Evolutionary conservation across 2,888 invertebrate species (phyloP), one percentile per base, ranked within the genome.

Genomic region (Eretmocerus hayati): DNA sequence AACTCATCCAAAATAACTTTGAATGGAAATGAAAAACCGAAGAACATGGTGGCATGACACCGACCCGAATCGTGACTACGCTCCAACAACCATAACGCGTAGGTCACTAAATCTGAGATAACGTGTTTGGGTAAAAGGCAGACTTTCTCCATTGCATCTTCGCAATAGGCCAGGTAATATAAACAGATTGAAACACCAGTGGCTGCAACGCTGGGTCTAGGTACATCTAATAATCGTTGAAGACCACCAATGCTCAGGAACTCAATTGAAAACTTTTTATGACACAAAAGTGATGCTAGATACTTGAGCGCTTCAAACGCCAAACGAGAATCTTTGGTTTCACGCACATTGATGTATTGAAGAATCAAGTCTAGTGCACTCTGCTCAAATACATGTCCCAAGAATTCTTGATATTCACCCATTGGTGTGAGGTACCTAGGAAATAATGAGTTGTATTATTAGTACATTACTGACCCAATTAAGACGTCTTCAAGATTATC

Each of bases 41-140:
- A 95, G 75, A 99, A 99, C 93, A 96, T 94, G 21, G 94, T 91
- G 2, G 95, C 94, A 73, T 97, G 94, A 64, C 95, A 94, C 52
- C 94, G 81, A n/a, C 95, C 95, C 0, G 95, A 96, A 75, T 95
- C 94, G 71, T 95, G 92, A 1, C 95, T 93, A 61, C 95, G 92
- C 65, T 96, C 96, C 42, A 99, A 72, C 36, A 97, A 77, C 95
- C 96, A 97, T 4, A 97, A 74, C 0, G 90, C 90, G 71, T 96
- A 97, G 57, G 87, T 84, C 36, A 92, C 90, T 22, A 93, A 74
- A 59, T 86, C 86, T 0, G 81, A 78, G 31, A 93, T 80, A 1
- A 87, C 80, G 56, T 80, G 78, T 62, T 87, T 81, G 0, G 93
- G 87, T 68, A 94, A 77, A 19, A 88, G 75, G 63, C 95, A 96